Conservation (phyloP, 2,888 invertebrate genomes). For the Ichneumoninae sp. region DNA sequence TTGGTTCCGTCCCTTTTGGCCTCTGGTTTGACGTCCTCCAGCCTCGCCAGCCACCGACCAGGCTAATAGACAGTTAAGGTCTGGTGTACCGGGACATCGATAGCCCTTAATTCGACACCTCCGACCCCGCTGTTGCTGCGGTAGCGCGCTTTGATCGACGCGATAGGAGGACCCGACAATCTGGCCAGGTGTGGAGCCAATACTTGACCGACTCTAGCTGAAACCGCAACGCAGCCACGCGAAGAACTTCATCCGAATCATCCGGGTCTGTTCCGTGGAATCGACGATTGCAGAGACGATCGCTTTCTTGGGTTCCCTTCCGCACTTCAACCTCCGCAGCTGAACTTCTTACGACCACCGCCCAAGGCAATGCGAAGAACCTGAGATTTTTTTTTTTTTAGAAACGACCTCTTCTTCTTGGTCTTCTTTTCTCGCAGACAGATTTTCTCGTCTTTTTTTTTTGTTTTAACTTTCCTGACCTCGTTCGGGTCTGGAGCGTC, state of each 20-base stretch:
- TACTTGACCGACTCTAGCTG: constrained; percentile 5
- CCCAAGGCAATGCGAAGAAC: constrained; percentile 4
- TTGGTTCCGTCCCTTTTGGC: not conserved
- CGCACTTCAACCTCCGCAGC: constrained; percentile 13
- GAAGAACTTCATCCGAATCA: not conserved
- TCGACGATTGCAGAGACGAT: constrained; percentile 33
- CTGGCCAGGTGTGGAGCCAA: not conserved
- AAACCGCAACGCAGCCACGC: not conserved
- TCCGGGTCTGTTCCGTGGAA: constrained; percentile 28
- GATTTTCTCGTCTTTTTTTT: constrained; percentile 13
- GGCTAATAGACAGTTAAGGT: constrained; percentile 42
- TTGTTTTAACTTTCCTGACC: constrained; percentile 22
- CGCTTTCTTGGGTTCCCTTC: constrained; percentile 10
- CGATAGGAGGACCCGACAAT: constrained; percentile 25
- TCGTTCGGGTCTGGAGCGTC: constrained; percentile 22
- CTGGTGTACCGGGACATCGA: constrained; percentile 52
- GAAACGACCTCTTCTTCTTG: constrained; percentile 11
- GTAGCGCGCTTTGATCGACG: constrained; percentile 51
- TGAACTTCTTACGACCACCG: not conserved
- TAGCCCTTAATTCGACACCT: constrained; percentile 60
- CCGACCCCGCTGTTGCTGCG: constrained; percentile 15
- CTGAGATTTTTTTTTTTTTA: constrained; percentile 16
- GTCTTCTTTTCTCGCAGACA: constrained; percentile 4
- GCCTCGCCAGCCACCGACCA: not conserved
- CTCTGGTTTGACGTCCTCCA: constrained; percentile 1